phyloP scores from a whole-genome alignment of 2,113 vertebrate genomes.

The Ciconia stormi region DNA sequence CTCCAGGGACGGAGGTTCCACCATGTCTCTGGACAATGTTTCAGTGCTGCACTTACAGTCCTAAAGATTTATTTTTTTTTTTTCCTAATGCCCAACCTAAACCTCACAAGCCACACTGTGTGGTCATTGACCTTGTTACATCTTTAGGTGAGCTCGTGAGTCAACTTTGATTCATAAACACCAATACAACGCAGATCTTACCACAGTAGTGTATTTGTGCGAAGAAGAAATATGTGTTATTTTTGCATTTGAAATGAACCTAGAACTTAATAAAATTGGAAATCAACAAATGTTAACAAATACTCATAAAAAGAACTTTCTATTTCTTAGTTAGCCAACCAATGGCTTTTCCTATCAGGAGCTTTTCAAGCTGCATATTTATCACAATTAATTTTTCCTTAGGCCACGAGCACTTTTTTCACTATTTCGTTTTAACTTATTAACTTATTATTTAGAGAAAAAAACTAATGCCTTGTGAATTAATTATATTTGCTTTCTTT shows the following conservation, averaged over 20 bases:
- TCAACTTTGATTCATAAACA: not conserved
- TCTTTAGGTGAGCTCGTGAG: not conserved
- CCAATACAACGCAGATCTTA: not conserved
- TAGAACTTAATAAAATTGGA: not conserved
- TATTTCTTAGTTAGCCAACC: not conserved
- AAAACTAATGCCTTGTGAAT: not conserved
- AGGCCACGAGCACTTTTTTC: not conserved
- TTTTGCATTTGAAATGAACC: not conserved
- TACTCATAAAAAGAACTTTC: not conserved
- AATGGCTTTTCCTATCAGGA: not conserved
- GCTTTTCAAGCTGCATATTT: not conserved
- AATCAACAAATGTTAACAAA: not conserved
- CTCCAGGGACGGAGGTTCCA: not conserved
- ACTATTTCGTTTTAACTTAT: not conserved
- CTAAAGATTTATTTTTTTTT: not conserved
- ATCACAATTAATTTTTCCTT: not conserved
- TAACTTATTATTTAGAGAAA: not conserved
- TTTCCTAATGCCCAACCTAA: not conserved
- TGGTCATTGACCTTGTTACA: not conserved
- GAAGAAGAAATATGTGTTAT: not conserved
- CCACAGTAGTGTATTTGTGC: not conserved
- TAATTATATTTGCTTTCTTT: not conserved
- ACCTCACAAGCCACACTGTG: not conserved
- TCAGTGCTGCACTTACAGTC: not conserved
- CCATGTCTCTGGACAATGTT: fast-evolving